phyloP scores from a whole-genome alignment of 2,113 vertebrate genomes.

The Sinocyclocheilus grahami region DNA sequence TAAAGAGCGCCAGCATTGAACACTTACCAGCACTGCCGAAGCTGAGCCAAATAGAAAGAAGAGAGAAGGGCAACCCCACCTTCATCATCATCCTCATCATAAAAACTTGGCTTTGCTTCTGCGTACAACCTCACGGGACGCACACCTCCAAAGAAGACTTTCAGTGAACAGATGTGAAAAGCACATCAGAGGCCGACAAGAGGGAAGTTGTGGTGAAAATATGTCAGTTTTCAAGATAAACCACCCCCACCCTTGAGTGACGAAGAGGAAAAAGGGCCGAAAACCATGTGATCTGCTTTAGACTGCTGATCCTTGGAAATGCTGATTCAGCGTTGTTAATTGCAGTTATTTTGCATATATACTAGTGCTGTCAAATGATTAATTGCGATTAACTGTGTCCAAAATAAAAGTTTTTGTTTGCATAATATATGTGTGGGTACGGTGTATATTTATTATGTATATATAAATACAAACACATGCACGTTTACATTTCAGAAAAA shows the following conservation, averaged over 20 bases:
- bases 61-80: constrained; percentile 47
- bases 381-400: too few species aligned
- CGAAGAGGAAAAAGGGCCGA: constrained; percentile 20
- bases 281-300: background rate
- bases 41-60: constrained; percentile 66
- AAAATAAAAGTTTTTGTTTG: too few species aligned
- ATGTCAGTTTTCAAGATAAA: constrained; percentile 69
- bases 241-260: constrained; percentile 63
- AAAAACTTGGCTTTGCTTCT: constrained; percentile 1
- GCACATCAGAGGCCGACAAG: constrained; percentile 36
- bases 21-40: constrained; percentile 72
- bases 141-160: background rate
- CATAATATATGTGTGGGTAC: too few species aligned
- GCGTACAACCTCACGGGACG: constrained; percentile 28
- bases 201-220: constrained; percentile 78
- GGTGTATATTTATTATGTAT: too few species aligned
- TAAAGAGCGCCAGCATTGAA: background rate
- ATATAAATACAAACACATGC: too few species aligned
- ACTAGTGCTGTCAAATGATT: too few species aligned
- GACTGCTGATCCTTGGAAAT: constrained; percentile 12
- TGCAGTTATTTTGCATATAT: background rate
- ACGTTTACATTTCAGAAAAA: too few species aligned
- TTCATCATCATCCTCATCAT: background rate
- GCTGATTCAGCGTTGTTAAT: background rate
- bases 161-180: constrained; percentile 43